Base-by-base conservation (phyloP, 2,888 invertebrate species). In the Eupithecia inturbata region DNA sequence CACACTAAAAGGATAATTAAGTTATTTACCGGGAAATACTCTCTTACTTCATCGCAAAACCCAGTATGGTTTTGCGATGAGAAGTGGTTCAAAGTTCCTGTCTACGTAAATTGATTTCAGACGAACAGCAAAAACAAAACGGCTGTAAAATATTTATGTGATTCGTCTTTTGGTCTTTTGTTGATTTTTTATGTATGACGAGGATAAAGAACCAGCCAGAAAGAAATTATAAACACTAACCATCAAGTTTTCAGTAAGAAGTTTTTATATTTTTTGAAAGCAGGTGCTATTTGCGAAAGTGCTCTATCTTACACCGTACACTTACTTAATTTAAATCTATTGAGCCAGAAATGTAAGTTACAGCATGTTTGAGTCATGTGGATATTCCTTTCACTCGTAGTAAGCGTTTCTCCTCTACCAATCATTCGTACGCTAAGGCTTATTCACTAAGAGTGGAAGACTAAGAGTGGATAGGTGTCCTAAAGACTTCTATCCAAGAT, bases 1-100 rank as follows among this genome's bases (percentile, higher is more conserved):
- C 53, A 26, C 10, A 53, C 53, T 53, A 53, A 53, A 53, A 53
- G 53, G 53, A 53, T 41, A 67, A 67, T 67, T 45, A 41, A 41
- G 67, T 41, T 67, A 41, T 39, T 41, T 39, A 41, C 45, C 1
- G 22, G 53, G 22, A 53, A 53, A 53, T 22, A 53, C 22, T 22
- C 53, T 53, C 53, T 49, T n/a, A 53, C 26, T 53, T 53, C 53
- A 53, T 53, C 22, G 22, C 22, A 26, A 53, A 53, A 53, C 53
- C 53, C 31, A 31, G 2, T 31, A 31, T 31, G 31, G 31, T 31
- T 4, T 4, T n/a, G n/a, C n/a, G n/a, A n/a, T n/a, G n/a, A n/a
- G 10, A 22, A 10, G 22, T 53, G 22, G 53, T 49, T 49, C 49
- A 49, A 49, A 49, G 49, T 53, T 53, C 53, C 53, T 12, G 53